Conservation (phyloP, 2,113 vertebrate genomes). For the Antechinus flavipes region DNA sequence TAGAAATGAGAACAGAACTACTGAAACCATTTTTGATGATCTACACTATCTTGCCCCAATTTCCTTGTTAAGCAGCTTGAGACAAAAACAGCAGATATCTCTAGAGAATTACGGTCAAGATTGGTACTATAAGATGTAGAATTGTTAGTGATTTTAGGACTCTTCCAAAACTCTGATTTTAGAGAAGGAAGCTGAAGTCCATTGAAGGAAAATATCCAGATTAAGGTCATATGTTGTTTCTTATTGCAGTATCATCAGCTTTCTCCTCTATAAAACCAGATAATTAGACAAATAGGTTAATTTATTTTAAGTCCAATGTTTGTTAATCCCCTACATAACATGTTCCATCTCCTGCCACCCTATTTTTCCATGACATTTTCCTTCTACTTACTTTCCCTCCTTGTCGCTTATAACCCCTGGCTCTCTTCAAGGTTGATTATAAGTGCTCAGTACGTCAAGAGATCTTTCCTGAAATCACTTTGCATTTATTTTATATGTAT, state of each 20-base stretch:
- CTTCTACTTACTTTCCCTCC: not conserved
- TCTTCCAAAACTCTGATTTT: not conserved
- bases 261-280: not conserved
- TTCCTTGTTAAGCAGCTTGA: not conserved
- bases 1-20: not conserved
- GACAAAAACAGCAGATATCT: not conserved
- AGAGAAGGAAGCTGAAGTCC: not conserved
- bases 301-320: not conserved
- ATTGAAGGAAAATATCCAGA: not conserved
- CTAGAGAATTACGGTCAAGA: not conserved
- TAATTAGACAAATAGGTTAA: not conserved
- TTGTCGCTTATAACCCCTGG: not conserved
- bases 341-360: not conserved
- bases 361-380: not conserved
- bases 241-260: not conserved
- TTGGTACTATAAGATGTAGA: not conserved
- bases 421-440: not conserved
- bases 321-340: not conserved
- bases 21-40: not conserved
- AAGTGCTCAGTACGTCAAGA: not conserved
- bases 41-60: not conserved
- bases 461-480: not conserved
- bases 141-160: not conserved
- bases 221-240: not conserved
- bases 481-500: not conserved